Evolutionary conservation across 2,888 invertebrate genomes (phyloP).

Genomic region (Criorhina ranunculi): DNA sequence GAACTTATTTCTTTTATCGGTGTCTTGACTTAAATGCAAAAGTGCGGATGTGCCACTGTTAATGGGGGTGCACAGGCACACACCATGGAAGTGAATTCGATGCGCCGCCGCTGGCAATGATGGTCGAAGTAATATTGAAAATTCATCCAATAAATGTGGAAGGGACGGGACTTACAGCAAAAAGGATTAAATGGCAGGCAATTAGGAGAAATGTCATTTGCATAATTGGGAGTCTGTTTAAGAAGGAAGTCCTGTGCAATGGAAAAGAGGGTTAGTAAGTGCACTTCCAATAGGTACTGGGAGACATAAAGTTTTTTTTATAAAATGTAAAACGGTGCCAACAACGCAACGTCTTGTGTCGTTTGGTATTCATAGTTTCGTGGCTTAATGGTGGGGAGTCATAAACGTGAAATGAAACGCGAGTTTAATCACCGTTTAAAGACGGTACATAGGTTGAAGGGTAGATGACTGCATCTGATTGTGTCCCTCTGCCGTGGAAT

Average conservation of each 20-base stretch:
- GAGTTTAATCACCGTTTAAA: too few species aligned
- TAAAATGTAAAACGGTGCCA: background rate
- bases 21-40: background rate
- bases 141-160: slow-evolving; percentile 17
- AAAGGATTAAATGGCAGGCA: slow-evolving; percentile 56
- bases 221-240: slow-evolving; percentile 39
- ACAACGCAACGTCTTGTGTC: background rate
- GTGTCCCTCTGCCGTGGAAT: too few species aligned
- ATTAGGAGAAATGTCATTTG: slow-evolving; percentile 52
- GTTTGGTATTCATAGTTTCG: slow-evolving; percentile 14
- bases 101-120: slow-evolving; percentile 39
- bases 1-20: slow-evolving; percentile 7
- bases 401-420: background rate
- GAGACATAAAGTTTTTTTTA: slow-evolving; percentile 1
- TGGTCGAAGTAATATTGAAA: slow-evolving; percentile 52
- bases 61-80: background rate
- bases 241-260: slow-evolving; percentile 9
- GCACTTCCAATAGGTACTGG: background rate
- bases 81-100: slow-evolving; percentile 6
- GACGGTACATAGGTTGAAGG: too few species aligned
- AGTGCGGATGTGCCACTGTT: background rate
- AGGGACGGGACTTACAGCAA: slow-evolving; percentile 19
- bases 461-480: too few species aligned
- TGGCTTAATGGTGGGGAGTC: background rate
- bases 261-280: slow-evolving; percentile 2